Evolutionary conservation across 2,888 invertebrate species (phyloP).

Genomic region (Bimastos eiseni): DNA sequence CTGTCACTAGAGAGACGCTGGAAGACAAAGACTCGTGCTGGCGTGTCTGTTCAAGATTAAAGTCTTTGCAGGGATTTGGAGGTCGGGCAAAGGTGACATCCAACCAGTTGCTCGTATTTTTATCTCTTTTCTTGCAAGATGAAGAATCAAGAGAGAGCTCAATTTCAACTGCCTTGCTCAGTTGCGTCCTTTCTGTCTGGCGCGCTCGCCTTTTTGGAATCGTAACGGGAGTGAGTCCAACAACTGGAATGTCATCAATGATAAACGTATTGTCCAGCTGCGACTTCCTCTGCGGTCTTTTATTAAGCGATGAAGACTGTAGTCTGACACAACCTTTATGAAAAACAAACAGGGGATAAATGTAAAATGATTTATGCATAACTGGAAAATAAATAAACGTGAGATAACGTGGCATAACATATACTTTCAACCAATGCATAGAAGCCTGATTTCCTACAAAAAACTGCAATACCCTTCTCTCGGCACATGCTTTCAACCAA

Average conservation of each 20-base stretch:
- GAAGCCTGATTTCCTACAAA: neutral
- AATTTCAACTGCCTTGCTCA: neutral
- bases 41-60: too few relatives aligned
- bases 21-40: too few relatives aligned
- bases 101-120: neutral
- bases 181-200: neutral
- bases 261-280: neutral
- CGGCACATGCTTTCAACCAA: too few relatives aligned
- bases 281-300: neutral
- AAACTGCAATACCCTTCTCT: neutral
- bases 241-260: neutral
- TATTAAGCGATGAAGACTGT: neutral
- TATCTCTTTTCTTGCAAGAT: neutral
- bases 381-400: too few relatives aligned
- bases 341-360: neutral
- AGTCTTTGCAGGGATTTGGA: neutral
- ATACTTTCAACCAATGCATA: neutral
- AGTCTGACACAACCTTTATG: neutral
- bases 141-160: neutral
- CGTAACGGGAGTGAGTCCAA: neutral
- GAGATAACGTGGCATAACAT: too few relatives aligned
- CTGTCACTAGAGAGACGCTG: too few relatives aligned
- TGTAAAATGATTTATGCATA: neutral
- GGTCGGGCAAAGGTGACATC: neutral
- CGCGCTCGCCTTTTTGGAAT: neutral